A percentile compares a stretch with the other conserved stretches of the same genome.
These are phyloP conservation scores for Hippopotamyrus pictus DNA, from an alignment of 2,797 vertebrate species.

Conservation along the genomic window DNA sequence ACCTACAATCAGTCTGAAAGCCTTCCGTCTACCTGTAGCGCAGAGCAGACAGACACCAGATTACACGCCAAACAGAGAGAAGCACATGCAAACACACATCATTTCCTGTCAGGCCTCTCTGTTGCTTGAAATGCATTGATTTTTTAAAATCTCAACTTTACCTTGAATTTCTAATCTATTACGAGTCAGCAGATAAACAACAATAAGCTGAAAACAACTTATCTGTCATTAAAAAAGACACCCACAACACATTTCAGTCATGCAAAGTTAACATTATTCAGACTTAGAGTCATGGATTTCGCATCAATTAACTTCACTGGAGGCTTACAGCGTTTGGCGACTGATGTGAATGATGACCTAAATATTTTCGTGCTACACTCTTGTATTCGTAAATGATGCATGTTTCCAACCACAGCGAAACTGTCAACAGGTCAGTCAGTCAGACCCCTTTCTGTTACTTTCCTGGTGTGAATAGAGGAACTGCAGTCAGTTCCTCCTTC, in stretches of 20 bases:
- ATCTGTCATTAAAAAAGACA: neutral
- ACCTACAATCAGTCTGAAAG: neutral
- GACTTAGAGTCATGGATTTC: neutral
- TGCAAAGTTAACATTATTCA: neutral
- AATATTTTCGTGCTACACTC: neutral
- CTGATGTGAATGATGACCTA: neutral
- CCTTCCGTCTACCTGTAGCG: neutral
- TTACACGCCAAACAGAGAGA: neutral
- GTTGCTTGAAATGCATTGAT: neutral
- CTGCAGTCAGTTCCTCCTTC: neutral
- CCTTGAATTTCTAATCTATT: neutral
- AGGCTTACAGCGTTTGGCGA: neutral
- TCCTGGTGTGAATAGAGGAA: neutral
- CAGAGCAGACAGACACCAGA: neutral
- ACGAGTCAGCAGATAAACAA: neutral
- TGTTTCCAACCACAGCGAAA: neutral
- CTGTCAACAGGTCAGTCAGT: neutral
- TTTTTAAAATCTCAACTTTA: neutral
- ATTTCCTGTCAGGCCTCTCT: neutral
- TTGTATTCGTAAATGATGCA: neutral
- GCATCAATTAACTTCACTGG: neutral
- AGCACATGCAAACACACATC: neutral
- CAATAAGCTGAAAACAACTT: neutral
- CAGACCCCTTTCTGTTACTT: neutral
- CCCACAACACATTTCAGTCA: neutral